Evolutionary conservation across 2,888 invertebrate species (phyloP), one percentile per base, ranked within the genome.

Genomic region (Scaptomyza cyrtandrae): DNA sequence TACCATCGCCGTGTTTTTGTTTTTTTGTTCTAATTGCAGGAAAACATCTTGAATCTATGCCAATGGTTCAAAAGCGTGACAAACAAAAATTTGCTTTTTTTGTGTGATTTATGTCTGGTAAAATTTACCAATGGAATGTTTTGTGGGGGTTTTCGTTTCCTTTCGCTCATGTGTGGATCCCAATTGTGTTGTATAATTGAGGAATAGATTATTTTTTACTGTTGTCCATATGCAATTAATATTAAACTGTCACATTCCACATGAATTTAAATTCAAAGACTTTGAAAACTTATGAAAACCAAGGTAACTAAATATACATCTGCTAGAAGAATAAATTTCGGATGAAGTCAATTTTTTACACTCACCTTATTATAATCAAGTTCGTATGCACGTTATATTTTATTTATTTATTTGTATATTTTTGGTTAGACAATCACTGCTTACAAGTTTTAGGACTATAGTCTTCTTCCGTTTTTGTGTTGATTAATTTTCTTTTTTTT

Each of bases 51-150:
- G 19, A 72, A 81, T 72, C 61, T 78, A 64, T 81, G 78, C 79
- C 86, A 85, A 68, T 57, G 66, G 59, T 66, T 76, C 45, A 33
- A 29, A 44, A 48, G 14, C 69, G 44, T 81, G 81, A 77, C 78
- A 71, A 33, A 44, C 59, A 54, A 52, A 52, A 7, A 55, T 24
- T 31, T 35, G 0, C 2, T 10, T 33, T 57, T 49, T 49, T 43
- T 6, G 49, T 49, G 19, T 37, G 16, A 61, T 59, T 49, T 14
- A 43, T 37, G 48, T 66, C 54, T 69, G 58, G 59, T 50, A 63
- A 66, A 49, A 39, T 71, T 73, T 69, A 64, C 53, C 45, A 71
- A 67, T 74, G 83, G 73, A 83, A 86, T 75, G 44, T 71, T 80
- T 76, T 60, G 11, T 14, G 14, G 66, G 6, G 6, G 11, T 37